Evolutionary conservation across 2,113 vertebrate genomes (phyloP).

Genomic region (Polypterus bichir): DNA sequence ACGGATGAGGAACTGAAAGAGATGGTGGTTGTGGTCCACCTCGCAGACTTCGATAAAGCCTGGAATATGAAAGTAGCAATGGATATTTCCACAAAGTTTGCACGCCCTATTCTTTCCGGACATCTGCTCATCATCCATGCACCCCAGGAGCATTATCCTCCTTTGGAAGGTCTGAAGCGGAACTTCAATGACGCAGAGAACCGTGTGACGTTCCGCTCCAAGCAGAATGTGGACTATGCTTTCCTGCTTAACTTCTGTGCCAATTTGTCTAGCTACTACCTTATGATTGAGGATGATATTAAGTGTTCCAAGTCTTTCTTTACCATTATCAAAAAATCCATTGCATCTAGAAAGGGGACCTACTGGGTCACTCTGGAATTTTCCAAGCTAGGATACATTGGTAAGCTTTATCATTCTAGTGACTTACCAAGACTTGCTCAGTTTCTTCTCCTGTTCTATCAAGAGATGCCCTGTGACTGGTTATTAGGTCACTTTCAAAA

Average conservation of each 20-base stretch:
- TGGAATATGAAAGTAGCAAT: constrained; percentile 38
- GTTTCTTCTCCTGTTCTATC: constrained; percentile 73
- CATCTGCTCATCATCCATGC: constrained; percentile 56
- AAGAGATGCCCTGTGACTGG: constrained; percentile 71
- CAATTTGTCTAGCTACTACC: constrained; percentile 61
- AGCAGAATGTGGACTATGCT: constrained; percentile 68
- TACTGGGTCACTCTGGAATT: constrained; percentile 73
- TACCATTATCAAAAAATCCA: constrained; percentile 38
- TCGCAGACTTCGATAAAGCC: constrained; percentile 42
- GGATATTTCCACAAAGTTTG: constrained; percentile 36
- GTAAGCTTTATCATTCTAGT: constrained; percentile 62
- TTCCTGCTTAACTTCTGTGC: constrained; percentile 61
- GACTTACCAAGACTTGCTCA: constrained; percentile 55
- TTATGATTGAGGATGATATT: constrained; percentile 69
- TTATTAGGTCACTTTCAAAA: constrained; percentile 58
- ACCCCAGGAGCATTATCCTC: constrained; percentile 36
- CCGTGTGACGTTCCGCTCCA: constrained; percentile 60
- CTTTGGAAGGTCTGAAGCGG: constrained; percentile 47
- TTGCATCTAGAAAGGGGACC: constrained; percentile 26
- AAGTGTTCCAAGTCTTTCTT: constrained; percentile 49
- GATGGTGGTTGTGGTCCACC: constrained; percentile 67
- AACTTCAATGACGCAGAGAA: constrained; percentile 46
- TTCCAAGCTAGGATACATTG: constrained; percentile 67
- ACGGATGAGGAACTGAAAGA: constrained; percentile 48
- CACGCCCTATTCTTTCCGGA: constrained; percentile 36